Evolutionary conservation across 2,113 vertebrate genomes (phyloP).

Genomic region (human (Homo sapiens)): GRCh38 chrX:36972501-36973000

Average conservation of each 20-base stretch:
- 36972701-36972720: neutral
- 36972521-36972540: neutral
- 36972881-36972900: neutral
- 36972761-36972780: neutral
- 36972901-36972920: slow-evolving; percentile 9
- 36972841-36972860: neutral
- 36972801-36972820: neutral
- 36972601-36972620: neutral
- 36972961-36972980: neutral
- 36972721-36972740: neutral
- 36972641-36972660: neutral
- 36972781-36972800: neutral
- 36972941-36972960: neutral
- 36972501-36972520: slow-evolving; percentile 13
- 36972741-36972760: neutral
- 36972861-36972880: neutral
- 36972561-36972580: neutral
- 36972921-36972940: neutral
- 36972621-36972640: neutral
- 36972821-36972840: neutral
- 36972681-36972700: neutral
- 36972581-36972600: neutral
- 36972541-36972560: neutral
- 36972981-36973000: neutral
- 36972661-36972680: neutral